These are phyloP conservation scores for Rhadinocentrus ornatus DNA, from an alignment of 2,797 vertebrate genomes.

Conservation along the genomic window DNA sequence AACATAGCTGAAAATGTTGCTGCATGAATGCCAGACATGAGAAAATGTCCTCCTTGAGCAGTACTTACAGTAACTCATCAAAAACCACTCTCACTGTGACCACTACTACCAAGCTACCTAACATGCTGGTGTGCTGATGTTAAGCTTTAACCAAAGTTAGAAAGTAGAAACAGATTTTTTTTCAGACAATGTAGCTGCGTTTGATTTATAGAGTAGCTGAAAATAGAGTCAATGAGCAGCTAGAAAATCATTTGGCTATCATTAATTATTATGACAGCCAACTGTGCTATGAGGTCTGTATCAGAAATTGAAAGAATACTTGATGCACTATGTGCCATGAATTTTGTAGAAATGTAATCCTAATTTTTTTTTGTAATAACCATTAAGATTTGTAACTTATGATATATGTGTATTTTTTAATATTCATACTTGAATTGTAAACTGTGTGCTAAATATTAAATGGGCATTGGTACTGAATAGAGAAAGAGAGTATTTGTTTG, in stretches of 20 bases:
- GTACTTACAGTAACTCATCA: slow-evolving; percentile 18
- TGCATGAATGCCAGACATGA: slow-evolving; percentile 37
- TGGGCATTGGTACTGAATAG: slow-evolving; percentile 71
- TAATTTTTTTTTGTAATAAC: slow-evolving; percentile 78
- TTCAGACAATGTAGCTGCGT: slow-evolving; percentile 71
- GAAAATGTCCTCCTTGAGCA: slow-evolving; percentile 37
- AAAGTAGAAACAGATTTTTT: slow-evolving; percentile 60
- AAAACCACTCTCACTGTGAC: slow-evolving; percentile 22
- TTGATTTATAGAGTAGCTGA: slow-evolving; percentile 67
- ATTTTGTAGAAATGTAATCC: slow-evolving; percentile 83
- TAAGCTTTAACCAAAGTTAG: slow-evolving; percentile 83
- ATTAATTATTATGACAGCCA: slow-evolving; percentile 72
- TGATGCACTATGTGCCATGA: slow-evolving; percentile 93
- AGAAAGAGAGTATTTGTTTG: slow-evolving; percentile 70
- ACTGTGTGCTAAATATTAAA: slow-evolving; percentile 73
- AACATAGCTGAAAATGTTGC: slow-evolving; percentile 44
- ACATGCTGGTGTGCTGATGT: slow-evolving; percentile 49
- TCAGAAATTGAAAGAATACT: slow-evolving; percentile 89
- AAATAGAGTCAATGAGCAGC: slow-evolving; percentile 78
- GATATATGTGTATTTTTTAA: slow-evolving; percentile 85
- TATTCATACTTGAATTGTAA: slow-evolving; percentile 82
- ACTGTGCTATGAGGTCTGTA: slow-evolving; percentile 90
- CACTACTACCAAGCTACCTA: slow-evolving; percentile 44
- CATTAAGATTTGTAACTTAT: slow-evolving; percentile 87
- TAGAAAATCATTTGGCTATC: slow-evolving; percentile 78